phyloP scores from a whole-genome alignment of 2,888 invertebrate species.

The Leptopilina syphax region DNA sequence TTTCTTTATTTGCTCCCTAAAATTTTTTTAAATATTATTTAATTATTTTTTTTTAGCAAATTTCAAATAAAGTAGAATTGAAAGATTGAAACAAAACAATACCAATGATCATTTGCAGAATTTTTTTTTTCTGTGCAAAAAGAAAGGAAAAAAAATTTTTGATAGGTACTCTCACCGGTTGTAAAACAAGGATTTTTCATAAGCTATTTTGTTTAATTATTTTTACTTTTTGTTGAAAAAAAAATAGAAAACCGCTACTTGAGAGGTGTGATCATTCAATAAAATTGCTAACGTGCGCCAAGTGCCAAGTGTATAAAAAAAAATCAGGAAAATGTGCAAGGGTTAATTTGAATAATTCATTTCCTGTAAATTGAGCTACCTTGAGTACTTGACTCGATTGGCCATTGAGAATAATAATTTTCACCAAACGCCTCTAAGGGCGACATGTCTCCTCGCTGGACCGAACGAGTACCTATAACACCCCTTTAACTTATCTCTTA shows the following conservation, averaged over 20 bases:
- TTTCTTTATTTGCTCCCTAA: too few relatives aligned
- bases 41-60: too few relatives aligned
- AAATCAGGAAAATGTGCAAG: conserved; percentile 9
- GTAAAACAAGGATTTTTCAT: background rate
- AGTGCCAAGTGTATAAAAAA: background rate
- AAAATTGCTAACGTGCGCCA: conserved; percentile 33
- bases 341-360: conserved; percentile 37
- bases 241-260: conserved; percentile 8
- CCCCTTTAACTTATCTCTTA: background rate
- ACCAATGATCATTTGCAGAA: background rate
- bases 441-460: conserved; percentile 67
- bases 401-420: conserved; percentile 61
- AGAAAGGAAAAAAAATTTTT: background rate
- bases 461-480: conserved; percentile 49
- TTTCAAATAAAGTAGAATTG: too few relatives aligned
- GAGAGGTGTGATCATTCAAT: conserved; percentile 42
- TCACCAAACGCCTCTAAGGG: conserved; percentile 62
- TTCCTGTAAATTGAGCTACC: conserved; percentile 59
- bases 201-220: background rate
- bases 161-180: background rate
- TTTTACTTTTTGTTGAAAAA: too few relatives aligned
- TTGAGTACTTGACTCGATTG: conserved; percentile 60
- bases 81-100: too few relatives aligned
- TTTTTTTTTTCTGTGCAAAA: too few relatives aligned
- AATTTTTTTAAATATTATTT: too few relatives aligned